phyloP scores from a whole-genome alignment of 2,113 vertebrate species.

The Myotis yumanensis region DNA sequence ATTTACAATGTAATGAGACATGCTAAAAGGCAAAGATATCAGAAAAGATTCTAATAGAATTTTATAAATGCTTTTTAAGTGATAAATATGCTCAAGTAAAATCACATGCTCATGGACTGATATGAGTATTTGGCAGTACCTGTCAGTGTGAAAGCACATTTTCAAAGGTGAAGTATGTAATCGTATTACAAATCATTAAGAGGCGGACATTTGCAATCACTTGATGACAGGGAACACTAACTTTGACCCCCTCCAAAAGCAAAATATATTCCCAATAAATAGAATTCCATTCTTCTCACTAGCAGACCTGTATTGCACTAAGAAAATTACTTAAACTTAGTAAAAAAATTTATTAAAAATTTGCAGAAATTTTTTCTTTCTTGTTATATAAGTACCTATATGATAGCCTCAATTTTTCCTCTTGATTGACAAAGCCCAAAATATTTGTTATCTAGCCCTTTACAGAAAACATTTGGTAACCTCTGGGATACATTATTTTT shows the following conservation, averaged over 20 bases:
- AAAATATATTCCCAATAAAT: constrained; percentile 17
- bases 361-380: constrained; percentile 8
- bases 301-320: background rate
- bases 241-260: background rate
- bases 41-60: background rate
- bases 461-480: constrained; percentile 7
- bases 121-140: background rate
- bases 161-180: constrained; percentile 38
- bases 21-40: background rate
- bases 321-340: background rate
- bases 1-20: background rate
- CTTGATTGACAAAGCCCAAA: background rate
- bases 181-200: constrained; percentile 1
- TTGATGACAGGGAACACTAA: background rate
- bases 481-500: background rate
- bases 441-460: background rate
- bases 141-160: background rate
- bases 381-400: background rate
- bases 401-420: background rate
- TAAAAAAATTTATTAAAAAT: background rate
- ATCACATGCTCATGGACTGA: background rate
- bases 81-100: background rate
- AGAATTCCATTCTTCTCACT: constrained; percentile 20
- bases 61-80: constrained; percentile 5
- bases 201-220: background rate